These are phyloP conservation scores for Perdita meconis DNA, from an alignment of 2,888 invertebrate genomes.

Conservation along the genomic window DNA sequence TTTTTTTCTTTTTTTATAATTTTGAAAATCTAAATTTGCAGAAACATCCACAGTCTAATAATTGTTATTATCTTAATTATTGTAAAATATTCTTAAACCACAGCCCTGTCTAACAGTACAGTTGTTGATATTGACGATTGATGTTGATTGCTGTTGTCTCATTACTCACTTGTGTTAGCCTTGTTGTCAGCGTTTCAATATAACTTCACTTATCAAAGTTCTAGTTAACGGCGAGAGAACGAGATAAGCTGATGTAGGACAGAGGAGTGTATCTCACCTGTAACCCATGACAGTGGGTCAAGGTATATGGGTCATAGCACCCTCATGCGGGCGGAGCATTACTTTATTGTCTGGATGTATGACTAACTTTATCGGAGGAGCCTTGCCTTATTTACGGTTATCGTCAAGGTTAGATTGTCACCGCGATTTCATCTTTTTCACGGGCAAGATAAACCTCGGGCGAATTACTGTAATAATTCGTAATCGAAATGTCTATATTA, in stretches of 20 bases:
- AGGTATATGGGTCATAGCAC: constrained; percentile 83
- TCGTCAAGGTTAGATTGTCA: constrained; percentile 71
- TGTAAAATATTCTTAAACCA: no score
- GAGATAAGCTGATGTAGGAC: constrained; percentile 70
- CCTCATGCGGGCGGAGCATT: constrained; percentile 82
- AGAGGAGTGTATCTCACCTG: constrained; percentile 72
- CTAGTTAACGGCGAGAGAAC: constrained; percentile 58
- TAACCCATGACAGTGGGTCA: constrained; percentile 81
- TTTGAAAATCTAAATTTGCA: no score
- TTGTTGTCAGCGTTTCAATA: constrained; percentile 1
- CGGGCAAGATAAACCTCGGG: constrained; percentile 38
- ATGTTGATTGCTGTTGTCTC: background rate
- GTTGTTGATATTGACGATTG: no score
- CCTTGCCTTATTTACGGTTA: constrained; percentile 76
- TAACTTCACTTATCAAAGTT: constrained; percentile 62
- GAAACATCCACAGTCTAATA: no score
- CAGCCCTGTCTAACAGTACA: no score
- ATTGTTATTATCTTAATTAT: no score
- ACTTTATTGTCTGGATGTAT: constrained; percentile 74
- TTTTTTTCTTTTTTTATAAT: no score
- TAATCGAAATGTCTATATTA: background rate
- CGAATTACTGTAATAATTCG: background rate
- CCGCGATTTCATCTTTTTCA: constrained; percentile 53
- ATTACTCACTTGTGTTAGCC: background rate
- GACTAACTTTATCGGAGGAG: constrained; percentile 74